Evolutionary conservation across 2,113 vertebrate genomes (phyloP), one percentile per base, ranked within the genome.

Genomic region (Rhinopomastus cyanomelas): DNA sequence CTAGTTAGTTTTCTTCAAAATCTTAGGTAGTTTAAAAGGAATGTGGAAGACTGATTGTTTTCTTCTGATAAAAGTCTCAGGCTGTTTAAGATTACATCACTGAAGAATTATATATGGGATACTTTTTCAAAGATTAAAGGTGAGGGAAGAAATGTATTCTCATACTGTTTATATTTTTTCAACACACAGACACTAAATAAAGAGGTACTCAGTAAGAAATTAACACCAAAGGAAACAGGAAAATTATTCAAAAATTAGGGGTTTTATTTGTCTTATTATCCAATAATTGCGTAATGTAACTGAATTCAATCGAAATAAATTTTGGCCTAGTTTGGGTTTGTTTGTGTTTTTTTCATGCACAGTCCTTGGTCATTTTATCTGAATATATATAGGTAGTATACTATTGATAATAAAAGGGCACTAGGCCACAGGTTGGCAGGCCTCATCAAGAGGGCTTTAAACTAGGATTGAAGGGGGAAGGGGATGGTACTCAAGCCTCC

Each of bases 81-180:
- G 55, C 11, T 0, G 1, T 61, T 62, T 69, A 56, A n/a, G 27
- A 64, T 39, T 0, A 52, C 7, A 9, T 44, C 23, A 60, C 4
- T 60, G 13, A 71, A 66, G 19, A 42, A 5, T 36, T 42, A 12
- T 19, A 59, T 5, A 3, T 36, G 11, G 4, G 5, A 84, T 55
- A 34, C 2, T 37, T 89, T 44, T 62, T 14, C 0, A 7, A 60
- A 3, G 0, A 36, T 42, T 59, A 62, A 12, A 9, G 64, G 11
- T 53, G 22, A 42, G 5, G 2, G 5, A 29, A 49, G 4, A 3
- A 16, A 29, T 10, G 0, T 16, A 23, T 44, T 4, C 2, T 27
- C 49, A 2, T 53, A 53, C 10, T 69, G 19, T 61, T 89, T 72
- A 26, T 65, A 57, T 56, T 21, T 3, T 80, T 77, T 20, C 36